Base-by-base conservation (phyloP, 2,797 vertebrate genomes). In the Spea hammondii region DNA sequence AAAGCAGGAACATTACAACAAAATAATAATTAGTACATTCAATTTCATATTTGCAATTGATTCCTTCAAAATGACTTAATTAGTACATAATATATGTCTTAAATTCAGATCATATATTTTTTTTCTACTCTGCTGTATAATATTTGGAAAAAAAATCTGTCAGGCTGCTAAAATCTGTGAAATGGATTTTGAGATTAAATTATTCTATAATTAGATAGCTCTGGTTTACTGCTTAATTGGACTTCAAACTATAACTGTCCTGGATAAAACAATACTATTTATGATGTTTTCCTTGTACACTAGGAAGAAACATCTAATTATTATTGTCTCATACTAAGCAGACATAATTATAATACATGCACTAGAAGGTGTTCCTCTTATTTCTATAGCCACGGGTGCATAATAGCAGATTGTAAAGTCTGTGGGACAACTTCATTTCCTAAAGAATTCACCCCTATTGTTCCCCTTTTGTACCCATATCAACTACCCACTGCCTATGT, bases 21-120 rank as follows among this genome's bases (percentile, higher is more conserved):
- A 85, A 65, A 84, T n/a, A 6, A 69, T 84, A 86, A 85, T 81
- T 86, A 72, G 77, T 80, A 54, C 14, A 59, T 80, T 86, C 88
- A 87, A 88, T 86, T 86, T 85, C 17, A 72, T 84, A 79, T 82
- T 85, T 88, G 85, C 83, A 88, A 88, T 85, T 89, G 80, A 86
- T 77, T 88, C 50, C 74, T 85, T 84, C 10, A 80, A 84, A 46
- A 86, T 48, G 9, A 62, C 57, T 45, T 91, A 89, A 89, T 89
- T 86, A 88, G 86, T 13, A 83, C 83, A 77, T 84, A 84, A 74
- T 85, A 13, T 83, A 82, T 32, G 50, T 73, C 86, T 84, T 79
- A 49, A 74, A 85, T 84, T 78, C 60, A 86, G 79, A 82, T 69
- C 80, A 85, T 32, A 32, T 32, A 32, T 32, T 32, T 1, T 32